phyloP scores from a whole-genome alignment of 2,113 vertebrate species.

The Uria aalge region DNA sequence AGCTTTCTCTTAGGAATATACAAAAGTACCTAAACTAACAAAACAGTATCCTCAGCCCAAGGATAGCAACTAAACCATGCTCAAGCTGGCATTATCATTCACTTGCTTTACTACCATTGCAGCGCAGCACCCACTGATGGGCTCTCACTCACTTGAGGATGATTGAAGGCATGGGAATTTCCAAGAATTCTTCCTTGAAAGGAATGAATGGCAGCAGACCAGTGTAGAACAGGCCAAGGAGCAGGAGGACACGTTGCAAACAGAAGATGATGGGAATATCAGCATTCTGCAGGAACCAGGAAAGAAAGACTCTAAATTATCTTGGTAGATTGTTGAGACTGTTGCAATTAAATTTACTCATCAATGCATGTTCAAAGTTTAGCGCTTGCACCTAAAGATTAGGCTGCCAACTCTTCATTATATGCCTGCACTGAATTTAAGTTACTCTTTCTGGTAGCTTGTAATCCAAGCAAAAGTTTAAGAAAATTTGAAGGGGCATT shows the following conservation, averaged over 20 bases:
- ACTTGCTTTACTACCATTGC: background rate
- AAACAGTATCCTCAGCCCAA: background rate
- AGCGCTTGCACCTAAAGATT: background rate
- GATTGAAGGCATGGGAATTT: constrained; percentile 98
- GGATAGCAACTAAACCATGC: background rate
- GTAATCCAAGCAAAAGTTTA: background rate
- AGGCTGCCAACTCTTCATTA: background rate
- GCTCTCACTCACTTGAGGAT: constrained; percentile 85
- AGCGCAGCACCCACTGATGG: background rate
- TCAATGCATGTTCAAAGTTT: background rate
- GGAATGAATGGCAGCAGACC: constrained; percentile 94
- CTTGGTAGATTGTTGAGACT: background rate
- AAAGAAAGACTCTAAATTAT: background rate
- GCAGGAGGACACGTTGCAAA: constrained; percentile 87
- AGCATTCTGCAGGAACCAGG: constrained; percentile 81
- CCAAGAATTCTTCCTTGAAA: constrained; percentile 93
- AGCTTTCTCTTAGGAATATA: background rate
- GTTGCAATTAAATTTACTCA: background rate
- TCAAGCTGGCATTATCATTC: background rate
- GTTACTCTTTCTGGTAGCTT: background rate
- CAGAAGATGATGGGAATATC: constrained; percentile 93
- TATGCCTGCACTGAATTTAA: background rate
- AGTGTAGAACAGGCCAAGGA: constrained; percentile 93
- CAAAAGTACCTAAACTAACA: background rate
- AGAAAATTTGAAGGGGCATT: background rate